Evolutionary conservation across 2,888 invertebrate species (phyloP).

Genomic region (Magallana nippona): DNA sequence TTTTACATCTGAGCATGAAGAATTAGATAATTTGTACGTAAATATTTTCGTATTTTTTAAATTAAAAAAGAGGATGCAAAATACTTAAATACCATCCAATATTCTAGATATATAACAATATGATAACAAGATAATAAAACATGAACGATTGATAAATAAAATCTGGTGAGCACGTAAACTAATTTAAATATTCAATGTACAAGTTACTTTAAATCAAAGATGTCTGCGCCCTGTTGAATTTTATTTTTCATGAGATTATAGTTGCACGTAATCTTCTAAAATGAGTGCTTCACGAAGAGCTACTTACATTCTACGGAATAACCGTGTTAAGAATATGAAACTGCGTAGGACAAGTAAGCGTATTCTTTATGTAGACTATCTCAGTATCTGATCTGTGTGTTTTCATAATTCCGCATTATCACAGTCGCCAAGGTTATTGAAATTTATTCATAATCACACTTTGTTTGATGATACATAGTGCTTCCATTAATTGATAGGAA

Average conservation of each 20-base stretch:
- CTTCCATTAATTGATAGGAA: too few relatives aligned
- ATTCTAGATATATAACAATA: too few relatives aligned
- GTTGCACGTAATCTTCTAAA: background rate
- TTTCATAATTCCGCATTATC: background rate
- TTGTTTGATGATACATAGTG: too few relatives aligned
- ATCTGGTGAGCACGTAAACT: background rate
- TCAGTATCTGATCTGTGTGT: background rate
- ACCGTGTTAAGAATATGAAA: conserved; percentile 22
- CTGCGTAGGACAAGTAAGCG: background rate
- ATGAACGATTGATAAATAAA: too few relatives aligned
- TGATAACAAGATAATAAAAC: too few relatives aligned
- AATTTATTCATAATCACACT: background rate
- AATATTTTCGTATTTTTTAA: background rate
- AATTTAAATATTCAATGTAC: background rate
- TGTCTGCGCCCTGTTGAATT: conserved; percentile 17
- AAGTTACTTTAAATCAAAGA: background rate
- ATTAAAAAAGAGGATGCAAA: too few relatives aligned
- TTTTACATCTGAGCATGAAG: background rate
- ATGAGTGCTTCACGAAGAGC: conserved; percentile 11
- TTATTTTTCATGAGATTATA: background rate
- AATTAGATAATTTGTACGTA: background rate
- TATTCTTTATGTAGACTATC: background rate
- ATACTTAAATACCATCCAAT: too few relatives aligned
- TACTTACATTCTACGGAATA: conserved; percentile 9
- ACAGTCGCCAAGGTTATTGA: background rate